Conservation (phyloP, 2,113 vertebrate species). For the Recurvirostra avosetta region DNA sequence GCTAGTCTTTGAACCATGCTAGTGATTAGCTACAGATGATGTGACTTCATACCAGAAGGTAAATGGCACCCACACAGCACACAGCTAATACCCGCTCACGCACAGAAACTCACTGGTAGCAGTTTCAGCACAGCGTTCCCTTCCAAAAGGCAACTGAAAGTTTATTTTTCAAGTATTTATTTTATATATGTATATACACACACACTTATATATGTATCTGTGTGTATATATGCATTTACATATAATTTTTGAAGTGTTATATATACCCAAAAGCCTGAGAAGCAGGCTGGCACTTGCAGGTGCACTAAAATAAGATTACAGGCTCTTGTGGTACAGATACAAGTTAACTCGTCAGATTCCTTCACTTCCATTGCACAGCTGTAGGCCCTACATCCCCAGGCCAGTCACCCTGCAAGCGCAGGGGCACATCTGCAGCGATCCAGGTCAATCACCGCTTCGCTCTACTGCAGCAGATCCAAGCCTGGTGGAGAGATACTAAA, state of each 20-base stretch:
- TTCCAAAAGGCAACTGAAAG: not conserved
- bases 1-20: accelerated
- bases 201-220: accelerated
- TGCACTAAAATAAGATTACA: not conserved
- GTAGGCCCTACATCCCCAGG: not conserved
- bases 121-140: not conserved
- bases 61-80: not conserved
- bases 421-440: not conserved
- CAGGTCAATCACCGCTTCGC: not conserved
- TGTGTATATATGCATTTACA: not conserved
- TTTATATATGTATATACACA: not conserved
- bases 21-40: not conserved
- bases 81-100: not conserved
- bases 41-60: not conserved
- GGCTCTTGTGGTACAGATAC: not conserved
- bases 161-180: not conserved
- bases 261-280: not conserved
- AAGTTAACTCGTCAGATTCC: not conserved
- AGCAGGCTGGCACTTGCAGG: not conserved
- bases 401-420: not conserved
- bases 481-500: not conserved
- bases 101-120: not conserved
- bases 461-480: not conserved
- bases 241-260: not conserved
- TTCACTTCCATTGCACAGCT: not conserved